Base-by-base conservation (phyloP, 2,797 vertebrate genomes). In the Tauraco hartlaubi region DNA sequence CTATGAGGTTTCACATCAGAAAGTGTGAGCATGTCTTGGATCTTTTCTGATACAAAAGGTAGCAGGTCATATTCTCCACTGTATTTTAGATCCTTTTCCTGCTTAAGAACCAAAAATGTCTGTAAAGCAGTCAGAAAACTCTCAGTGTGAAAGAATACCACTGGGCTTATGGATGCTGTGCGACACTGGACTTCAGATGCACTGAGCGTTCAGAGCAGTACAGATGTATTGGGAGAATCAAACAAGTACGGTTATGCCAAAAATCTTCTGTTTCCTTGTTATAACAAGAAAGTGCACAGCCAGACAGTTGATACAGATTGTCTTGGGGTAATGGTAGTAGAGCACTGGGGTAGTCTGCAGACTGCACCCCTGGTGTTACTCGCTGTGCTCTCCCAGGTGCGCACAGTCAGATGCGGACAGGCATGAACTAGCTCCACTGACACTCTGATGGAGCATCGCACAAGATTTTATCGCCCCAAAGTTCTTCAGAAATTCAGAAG, bases 401-500 rank as follows among this genome's bases (percentile, higher is more conserved):
- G 4, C 19, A 33, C 4, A 43, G 39, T 46, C 4, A 1, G 35
- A 31, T 39, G n/a, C 0, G 1, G 17, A 31, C 26, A 44, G 58
- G 20, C 31, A 18, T 33, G 31, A 87, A 10, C 15, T 12, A 52
- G 31, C 23, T 59, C 51, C 56, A 8, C 44, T 77, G 44, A 8
- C 54, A 37, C 23, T 72, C 51, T 71, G 72, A 61, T 29, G 23
- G 49, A 43, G 16, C 20, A 39, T 6, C 0, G 0, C 33, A 54
- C 37, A 52, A 61, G 46, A 61, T 64, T 80, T 90, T 88, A 12
- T 54, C 43, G 26, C 62, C 73, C 68, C 33, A 39, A 56, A 68
- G 62, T 51, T 88, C 26, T 61, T 78, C 43, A 72, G 76, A 61
- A 61, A 61, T 75, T 84, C 83, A 87, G 77, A 86, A 91, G 66